Base-by-base conservation (phyloP, 2,888 invertebrate genomes). In the Hirtodrosophila cameraria region DNA sequence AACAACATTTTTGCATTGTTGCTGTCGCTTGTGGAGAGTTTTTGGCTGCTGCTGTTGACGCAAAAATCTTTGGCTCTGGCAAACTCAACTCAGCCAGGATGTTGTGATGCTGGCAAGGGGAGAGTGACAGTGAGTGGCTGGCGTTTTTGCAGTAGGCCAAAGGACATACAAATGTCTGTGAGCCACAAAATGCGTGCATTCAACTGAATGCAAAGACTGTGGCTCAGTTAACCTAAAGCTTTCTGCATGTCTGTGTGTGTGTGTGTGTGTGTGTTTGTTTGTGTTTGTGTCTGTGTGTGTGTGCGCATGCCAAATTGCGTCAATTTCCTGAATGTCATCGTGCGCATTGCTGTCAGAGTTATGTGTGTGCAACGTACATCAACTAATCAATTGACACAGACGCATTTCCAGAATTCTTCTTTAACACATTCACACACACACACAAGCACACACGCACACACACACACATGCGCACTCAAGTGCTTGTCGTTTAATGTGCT, bases 171-270 rank as follows among this genome's bases (percentile, higher is more conserved):
- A 58, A 75, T 64, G 72, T 31, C 74, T 80, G 35, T 48, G 39
- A 60, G 72, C 64, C 74, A 60, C 64, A 65, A 73, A 79, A 68
- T 76, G 80, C 74, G 74, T 82, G 83, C 80, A 68, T 66, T 83
- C 80, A 76, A 67, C 62, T 83, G 83, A 67, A 75, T 45, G 57
- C 43, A 45, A 63, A 38, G 43, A 46, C 35, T 31, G 30, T 43
- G 43, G 25, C 11, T 48, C 25, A 39, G 57, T 63, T n/a, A 20
- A 30, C 16, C 48, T 70, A 55, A 18, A 45, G 43, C 15, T 41
- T 41, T 20, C 23, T 31, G 36, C 55, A 12, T 18, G 7, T 13
- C 5, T 38, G 5, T 13, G 8, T 9, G 16, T 28, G 15, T 23
- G 3, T 42, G 11, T 39, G 6, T 25, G 31, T 49, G 39, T 46